Evolutionary conservation across 2,113 vertebrate species (phyloP).

Genomic region (Albula glossodonta): DNA sequence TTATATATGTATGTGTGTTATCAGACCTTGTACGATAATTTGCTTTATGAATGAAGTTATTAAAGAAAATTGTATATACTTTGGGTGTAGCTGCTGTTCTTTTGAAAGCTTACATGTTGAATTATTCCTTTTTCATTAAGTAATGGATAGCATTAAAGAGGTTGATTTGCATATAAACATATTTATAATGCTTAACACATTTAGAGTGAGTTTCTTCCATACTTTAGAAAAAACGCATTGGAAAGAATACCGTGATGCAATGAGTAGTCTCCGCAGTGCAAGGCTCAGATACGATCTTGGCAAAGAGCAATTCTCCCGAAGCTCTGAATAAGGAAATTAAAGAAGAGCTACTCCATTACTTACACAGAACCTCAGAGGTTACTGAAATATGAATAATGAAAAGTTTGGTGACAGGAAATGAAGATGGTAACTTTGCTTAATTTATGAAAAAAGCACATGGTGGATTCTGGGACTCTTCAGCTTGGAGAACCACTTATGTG

Average conservation of each 20-base stretch:
- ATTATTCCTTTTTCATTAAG: slow-evolving; percentile 16
- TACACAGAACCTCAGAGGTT: background rate
- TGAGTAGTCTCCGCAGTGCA: slow-evolving; percentile 28
- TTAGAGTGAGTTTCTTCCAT: slow-evolving; percentile 44
- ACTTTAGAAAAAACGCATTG: slow-evolving; percentile 47
- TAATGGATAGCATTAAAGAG: slow-evolving; percentile 42
- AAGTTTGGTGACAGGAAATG: background rate
- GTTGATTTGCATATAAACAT: slow-evolving; percentile 56
- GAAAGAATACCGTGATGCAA: slow-evolving; percentile 36
- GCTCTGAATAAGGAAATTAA: background rate
- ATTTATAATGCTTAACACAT: slow-evolving; percentile 28
- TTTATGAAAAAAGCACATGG: background rate
- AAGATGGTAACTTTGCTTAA: background rate
- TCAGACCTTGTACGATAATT: slow-evolving; percentile 11
- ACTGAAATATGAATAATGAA: background rate
- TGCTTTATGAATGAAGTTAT: background rate
- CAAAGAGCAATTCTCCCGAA: background rate
- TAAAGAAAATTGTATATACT: background rate
- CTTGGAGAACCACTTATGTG: background rate
- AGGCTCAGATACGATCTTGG: background rate
- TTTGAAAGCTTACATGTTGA: background rate
- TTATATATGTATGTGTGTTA: slow-evolving; percentile 35
- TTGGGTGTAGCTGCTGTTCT: background rate
- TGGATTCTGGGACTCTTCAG: background rate
- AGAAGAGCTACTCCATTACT: background rate